Evolutionary conservation across 2,113 vertebrate species (phyloP), one percentile per base, ranked within the genome.

Genomic region (Labeo rohita): DNA sequence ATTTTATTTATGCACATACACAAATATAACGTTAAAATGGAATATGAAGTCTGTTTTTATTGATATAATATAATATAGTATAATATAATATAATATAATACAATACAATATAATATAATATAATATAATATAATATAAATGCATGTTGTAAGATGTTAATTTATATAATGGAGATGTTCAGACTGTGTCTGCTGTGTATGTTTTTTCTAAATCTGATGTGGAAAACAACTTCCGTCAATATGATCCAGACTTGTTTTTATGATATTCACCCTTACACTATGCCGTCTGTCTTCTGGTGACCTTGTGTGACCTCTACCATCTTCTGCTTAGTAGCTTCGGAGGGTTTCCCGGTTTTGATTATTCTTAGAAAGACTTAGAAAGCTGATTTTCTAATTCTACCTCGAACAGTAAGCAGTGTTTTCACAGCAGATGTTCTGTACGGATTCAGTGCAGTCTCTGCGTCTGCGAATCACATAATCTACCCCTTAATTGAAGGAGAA

Each of bases 401-500:
- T 36, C 0, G 43, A 50, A 43, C 28, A 47, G 36, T n/a, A 61
- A 80, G 21, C 54, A 7, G 10, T 47, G 47, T 43, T 78, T 85
- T n/a, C 56, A 70, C 5, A 3, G 13, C 84, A 72, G 84, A 63
- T 80, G 76, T 70, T 79, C 45, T 72, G 23, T 49, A 70, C 61
- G 7, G 16, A 45, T 47, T 80, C 39, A 63, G 43, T 28, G 36
- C 7, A 47, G n/a, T 5, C 80, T 68, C 45, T 66, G 45, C 45
- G 2, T 82, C 80, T 82, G 8, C 10, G 15, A 66, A 50, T 82
- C 80, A 82, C 63, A 68, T 70, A 70, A 82, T 82, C 63, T 82
- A 36, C 47, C 80, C 63, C 23, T 52, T 89, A 81, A 82, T 89
- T 77, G 87, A 78, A 82, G 77, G 45, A 66, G 15, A 77, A 89